Conservation (phyloP, 2,888 invertebrate species). For the Folsomia candida region DNA sequence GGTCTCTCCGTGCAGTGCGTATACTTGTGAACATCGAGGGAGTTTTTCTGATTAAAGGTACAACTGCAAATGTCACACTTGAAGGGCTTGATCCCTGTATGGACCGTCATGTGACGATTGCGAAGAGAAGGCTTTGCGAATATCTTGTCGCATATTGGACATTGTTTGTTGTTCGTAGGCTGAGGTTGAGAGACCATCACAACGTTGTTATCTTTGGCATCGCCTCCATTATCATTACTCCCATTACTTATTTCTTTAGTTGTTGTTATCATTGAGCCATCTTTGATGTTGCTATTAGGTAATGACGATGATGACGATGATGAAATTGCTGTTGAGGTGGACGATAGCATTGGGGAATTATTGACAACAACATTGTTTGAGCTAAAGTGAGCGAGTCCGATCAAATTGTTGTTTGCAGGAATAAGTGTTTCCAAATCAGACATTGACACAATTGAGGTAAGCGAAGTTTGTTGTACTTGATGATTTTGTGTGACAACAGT, state of each 20-base stretch:
- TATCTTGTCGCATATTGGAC: slow-evolving; percentile 57
- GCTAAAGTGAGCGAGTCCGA: neutral
- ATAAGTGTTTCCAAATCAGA: slow-evolving; percentile 17
- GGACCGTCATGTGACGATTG: slow-evolving; percentile 59
- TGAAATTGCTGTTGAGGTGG: neutral
- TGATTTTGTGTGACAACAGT: neutral
- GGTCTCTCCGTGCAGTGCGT: slow-evolving; percentile 60
- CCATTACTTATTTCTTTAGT: too few species aligned
- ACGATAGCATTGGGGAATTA: neutral
- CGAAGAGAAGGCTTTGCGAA: slow-evolving; percentile 61
- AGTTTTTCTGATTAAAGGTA: slow-evolving; percentile 63
- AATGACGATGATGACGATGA: neutral
- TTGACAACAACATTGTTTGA: neutral
- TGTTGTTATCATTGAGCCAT: too few species aligned
- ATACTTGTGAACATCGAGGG: slow-evolving; percentile 60
- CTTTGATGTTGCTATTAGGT: neutral
- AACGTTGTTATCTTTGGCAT: neutral
- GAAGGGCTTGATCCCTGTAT: slow-evolving; percentile 63
- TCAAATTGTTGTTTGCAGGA: neutral
- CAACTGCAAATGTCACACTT: slow-evolving; percentile 61
- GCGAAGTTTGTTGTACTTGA: too few species aligned
- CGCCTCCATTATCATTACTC: neutral
- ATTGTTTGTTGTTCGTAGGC: slow-evolving; percentile 44
- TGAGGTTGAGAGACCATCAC: neutral
- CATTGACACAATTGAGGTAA: slow-evolving; percentile 17